Conservation (phyloP, 1,140 invertebrate species). For the Magallana angulata region DNA sequence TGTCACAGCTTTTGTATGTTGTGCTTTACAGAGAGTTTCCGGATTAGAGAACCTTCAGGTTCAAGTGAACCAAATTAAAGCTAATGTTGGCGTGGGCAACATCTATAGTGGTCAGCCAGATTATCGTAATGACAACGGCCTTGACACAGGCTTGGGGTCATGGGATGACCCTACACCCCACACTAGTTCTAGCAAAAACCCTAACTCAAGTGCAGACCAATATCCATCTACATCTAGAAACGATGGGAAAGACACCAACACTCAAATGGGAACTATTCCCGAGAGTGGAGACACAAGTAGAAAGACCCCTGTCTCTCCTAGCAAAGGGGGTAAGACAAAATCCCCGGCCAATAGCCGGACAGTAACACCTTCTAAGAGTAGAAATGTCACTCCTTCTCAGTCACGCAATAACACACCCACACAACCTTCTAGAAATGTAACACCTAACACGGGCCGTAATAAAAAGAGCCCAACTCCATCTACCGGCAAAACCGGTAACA, state of each 20-base stretch:
- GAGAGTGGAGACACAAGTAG: constrained; percentile 55
- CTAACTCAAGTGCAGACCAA: constrained; percentile 31
- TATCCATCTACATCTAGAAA: constrained; percentile 9
- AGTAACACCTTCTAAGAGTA: constrained; percentile 42
- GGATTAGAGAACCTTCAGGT: constrained; percentile 71
- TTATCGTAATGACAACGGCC: constrained; percentile 59
- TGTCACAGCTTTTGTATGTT: constrained; percentile 20
- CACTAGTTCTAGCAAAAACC: constrained; percentile 14
- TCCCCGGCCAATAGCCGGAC: constrained; percentile 44
- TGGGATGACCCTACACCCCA: constrained; percentile 61
- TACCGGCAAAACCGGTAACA: constrained; percentile 37
- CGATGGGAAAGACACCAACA: constrained; percentile 7
- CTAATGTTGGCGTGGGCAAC: constrained; percentile 54
- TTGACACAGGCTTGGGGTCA: constrained; percentile 52
- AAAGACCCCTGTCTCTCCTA: constrained; percentile 48
- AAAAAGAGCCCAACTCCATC: constrained; percentile 30
- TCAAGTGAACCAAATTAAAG: constrained; percentile 68
- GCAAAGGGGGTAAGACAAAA: constrained; percentile 39
- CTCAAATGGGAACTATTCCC: constrained; percentile 52
- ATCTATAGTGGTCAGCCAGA: constrained; percentile 45
- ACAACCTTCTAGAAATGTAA: constrained; percentile 43
- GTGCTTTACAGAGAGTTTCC: constrained; percentile 67
- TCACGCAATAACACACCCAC: constrained; percentile 43
- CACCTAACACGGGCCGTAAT: constrained; percentile 10
- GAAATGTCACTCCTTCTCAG: constrained; percentile 40